Conservation (phyloP, 2,797 vertebrate genomes). For the Rhabdomys pumilio region DNA sequence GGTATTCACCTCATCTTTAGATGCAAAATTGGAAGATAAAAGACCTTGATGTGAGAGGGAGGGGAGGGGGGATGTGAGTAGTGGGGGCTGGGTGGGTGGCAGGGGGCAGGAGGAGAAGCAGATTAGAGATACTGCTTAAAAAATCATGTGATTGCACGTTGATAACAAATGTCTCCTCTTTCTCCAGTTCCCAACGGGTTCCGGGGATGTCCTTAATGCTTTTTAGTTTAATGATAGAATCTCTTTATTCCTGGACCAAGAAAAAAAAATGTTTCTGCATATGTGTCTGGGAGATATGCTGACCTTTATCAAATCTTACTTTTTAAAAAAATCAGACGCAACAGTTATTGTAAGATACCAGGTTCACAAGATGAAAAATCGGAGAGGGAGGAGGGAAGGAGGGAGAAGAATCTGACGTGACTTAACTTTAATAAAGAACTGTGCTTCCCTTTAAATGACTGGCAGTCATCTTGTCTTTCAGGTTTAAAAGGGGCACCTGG, state of each 20-base stretch:
- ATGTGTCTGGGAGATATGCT: conserved; percentile 93
- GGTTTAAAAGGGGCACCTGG: conserved; percentile 86
- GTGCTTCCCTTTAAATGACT: conserved; percentile 88
- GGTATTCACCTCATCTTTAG: conserved; percentile 94
- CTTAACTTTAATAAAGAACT: conserved; percentile 92
- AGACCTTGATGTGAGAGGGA: conserved; percentile 92
- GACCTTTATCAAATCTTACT: conserved; percentile 95
- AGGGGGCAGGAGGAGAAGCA: conserved; percentile 83
- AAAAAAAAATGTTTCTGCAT: conserved; percentile 93
- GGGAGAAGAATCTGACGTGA: conserved; percentile 88
- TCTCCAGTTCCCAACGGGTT: conserved; percentile 90
- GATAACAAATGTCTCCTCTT: conserved; percentile 92
- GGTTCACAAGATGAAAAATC: conserved; percentile 90
- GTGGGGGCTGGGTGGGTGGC: conserved; percentile 75
- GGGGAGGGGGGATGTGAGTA: conserved; percentile 79
- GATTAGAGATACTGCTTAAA: conserved; percentile 92
- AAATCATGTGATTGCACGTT: conserved; percentile 91
- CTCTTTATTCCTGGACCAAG: conserved; percentile 94
- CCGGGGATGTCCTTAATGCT: conserved; percentile 89
- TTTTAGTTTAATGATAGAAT: conserved; percentile 95
- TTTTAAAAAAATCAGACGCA: conserved; percentile 93
- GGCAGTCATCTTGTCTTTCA: conserved; percentile 84
- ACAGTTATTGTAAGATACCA: conserved; percentile 93
- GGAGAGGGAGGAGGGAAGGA: conserved; percentile 63
- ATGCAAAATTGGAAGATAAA: conserved; percentile 95